A percentile compares a stretch with the other conserved stretches of the same genome.
Evolutionary conservation across 2,113 vertebrate species (phyloP).

Genomic region (Illadopsis cleaveri): DNA sequence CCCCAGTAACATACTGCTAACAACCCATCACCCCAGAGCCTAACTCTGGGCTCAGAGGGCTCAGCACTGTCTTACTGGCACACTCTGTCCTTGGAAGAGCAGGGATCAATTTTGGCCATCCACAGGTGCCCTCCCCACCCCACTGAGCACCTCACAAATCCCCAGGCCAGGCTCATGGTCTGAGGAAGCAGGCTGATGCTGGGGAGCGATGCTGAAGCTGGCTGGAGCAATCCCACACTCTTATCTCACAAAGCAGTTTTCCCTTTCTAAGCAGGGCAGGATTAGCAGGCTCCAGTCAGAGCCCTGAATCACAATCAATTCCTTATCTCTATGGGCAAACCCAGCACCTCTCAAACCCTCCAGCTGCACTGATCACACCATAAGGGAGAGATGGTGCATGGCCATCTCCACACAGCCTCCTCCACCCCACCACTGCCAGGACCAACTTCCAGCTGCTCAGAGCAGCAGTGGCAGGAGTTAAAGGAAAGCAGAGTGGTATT

Average conservation of each 20-base stretch:
- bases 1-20: background rate
- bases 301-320: slow-evolving; percentile 31
- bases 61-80: background rate
- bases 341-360: background rate
- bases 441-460: background rate
- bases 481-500: background rate
- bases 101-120: background rate
- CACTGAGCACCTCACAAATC: background rate
- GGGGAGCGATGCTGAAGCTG: background rate
- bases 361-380: accelerated
- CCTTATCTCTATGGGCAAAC: slow-evolving; percentile 15
- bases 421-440: background rate
- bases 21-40: background rate
- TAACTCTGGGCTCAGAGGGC: background rate
- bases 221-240: background rate
- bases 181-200: background rate
- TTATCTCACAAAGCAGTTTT: slow-evolving; percentile 51
- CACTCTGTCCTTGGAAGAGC: background rate
- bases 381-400: accelerated
- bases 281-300: slow-evolving; percentile 55
- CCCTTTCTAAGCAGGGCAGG: slow-evolving; percentile 46
- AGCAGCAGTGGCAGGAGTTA: background rate
- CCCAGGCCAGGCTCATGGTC: background rate
- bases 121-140: background rate
- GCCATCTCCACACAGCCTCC: background rate